These are phyloP conservation scores for Panagrolaimus sp. DNA, from an alignment of 1,140 invertebrate species.

Conservation along the genomic window DNA sequence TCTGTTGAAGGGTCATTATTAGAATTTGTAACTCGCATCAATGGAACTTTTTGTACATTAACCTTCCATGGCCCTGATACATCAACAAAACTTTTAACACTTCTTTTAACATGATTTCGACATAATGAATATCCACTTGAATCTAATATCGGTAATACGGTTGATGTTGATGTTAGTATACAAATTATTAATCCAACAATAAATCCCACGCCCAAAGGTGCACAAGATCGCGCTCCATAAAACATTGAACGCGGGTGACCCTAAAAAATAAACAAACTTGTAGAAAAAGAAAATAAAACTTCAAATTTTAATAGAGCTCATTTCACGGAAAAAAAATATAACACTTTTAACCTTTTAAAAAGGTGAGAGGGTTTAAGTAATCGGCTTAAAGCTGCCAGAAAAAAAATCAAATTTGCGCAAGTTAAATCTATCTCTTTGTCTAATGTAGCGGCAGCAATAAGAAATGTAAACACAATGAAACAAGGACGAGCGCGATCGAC, in stretches of 20 bases:
- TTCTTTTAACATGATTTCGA: constrained; percentile 1
- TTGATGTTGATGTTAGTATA: not conserved
- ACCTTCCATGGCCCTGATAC: not conserved
- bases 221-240: constrained; percentile 10
- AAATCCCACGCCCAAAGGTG: constrained; percentile 12
- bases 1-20: not conserved
- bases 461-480: constrained; percentile 14
- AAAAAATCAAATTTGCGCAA: constrained; percentile 6
- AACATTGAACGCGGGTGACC: constrained; percentile 12
- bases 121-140: not conserved
- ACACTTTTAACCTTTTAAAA: not conserved
- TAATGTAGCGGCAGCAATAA: constrained; percentile 9
- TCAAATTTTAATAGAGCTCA: not conserved
- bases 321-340: constrained; percentile 2
- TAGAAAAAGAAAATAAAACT: not conserved
- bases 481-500: constrained; percentile 13
- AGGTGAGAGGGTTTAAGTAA: not conserved
- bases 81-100: constrained; percentile 6
- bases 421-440: constrained; percentile 1
- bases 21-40: not conserved
- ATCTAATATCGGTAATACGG: not conserved
- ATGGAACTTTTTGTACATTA: not conserved
- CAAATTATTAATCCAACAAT: not conserved
- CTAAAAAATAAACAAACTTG: constrained; percentile 2
- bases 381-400: not conserved